Conservation (phyloP, 2,797 vertebrate genomes). For the Nannoperca australis region DNA sequence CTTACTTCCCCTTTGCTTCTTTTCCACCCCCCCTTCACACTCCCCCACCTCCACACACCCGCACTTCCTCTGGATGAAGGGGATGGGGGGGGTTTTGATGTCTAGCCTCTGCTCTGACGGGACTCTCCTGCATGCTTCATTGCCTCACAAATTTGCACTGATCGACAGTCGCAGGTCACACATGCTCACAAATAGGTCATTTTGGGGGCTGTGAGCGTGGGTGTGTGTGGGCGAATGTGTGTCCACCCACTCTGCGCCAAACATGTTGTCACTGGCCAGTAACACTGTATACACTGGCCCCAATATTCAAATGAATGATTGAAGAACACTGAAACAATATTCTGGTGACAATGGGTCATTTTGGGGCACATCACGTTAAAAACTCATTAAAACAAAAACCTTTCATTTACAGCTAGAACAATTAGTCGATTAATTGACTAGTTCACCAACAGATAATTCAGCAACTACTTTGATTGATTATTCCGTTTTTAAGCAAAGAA, state of each 20-base stretch:
- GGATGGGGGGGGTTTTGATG: conserved; percentile 43
- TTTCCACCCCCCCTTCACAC: conserved; percentile 10
- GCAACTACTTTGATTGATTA: background rate
- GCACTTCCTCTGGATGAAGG: conserved; percentile 23
- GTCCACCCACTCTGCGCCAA: conserved; percentile 35
- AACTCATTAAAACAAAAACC: background rate
- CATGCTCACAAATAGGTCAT: conserved; percentile 79
- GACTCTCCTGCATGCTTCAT: conserved; percentile 75
- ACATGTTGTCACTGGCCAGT: conserved; percentile 29
- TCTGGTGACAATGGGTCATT: background rate
- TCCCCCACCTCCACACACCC: background rate
- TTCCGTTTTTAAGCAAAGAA: background rate
- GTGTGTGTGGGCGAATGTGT: conserved; percentile 28
- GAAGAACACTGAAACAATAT: conserved; percentile 1
- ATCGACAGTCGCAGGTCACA: conserved; percentile 80
- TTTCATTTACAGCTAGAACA: background rate
- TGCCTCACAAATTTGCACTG: conserved; percentile 78
- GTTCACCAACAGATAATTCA: background rate
- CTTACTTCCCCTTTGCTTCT: conserved; percentile 44
- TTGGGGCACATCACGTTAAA: background rate
- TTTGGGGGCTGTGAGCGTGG: conserved; percentile 54
- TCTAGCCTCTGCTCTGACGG: conserved; percentile 70
- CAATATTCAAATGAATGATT: conserved; percentile 18
- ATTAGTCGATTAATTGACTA: background rate
- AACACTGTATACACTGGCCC: background rate